phyloP scores from a whole-genome alignment of 1,140 invertebrate genomes.

The Stegodyphus mimosarum region DNA sequence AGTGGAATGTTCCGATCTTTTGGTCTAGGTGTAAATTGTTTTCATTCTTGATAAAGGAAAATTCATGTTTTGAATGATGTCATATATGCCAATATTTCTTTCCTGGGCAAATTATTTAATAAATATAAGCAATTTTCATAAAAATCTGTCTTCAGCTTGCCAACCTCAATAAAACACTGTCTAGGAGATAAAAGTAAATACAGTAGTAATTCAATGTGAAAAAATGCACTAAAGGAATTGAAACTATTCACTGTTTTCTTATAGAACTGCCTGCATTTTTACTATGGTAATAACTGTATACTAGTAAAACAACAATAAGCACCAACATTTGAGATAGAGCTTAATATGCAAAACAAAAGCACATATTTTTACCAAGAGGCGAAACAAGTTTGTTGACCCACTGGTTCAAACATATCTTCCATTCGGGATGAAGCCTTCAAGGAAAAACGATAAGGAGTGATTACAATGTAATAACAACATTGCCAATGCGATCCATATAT shows the following conservation, averaged over 20 bases:
- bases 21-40: too few relatives aligned
- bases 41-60: too few relatives aligned
- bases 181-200: too few relatives aligned
- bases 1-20: too few relatives aligned
- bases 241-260: neutral
- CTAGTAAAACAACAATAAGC: neutral
- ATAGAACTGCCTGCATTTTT: neutral
- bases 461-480: conserved; percentile 6
- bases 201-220: too few relatives aligned
- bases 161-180: too few relatives aligned
- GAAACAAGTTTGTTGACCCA: conserved; percentile 37
- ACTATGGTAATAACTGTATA: neutral
- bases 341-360: conserved; percentile 36
- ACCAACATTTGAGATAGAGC: neutral
- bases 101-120: too few relatives aligned
- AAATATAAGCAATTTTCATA: too few relatives aligned
- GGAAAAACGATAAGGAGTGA: conserved; percentile 53
- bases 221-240: too few relatives aligned
- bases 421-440: conserved; percentile 43
- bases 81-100: too few relatives aligned
- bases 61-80: too few relatives aligned
- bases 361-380: conserved; percentile 57
- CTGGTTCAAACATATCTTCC: conserved; percentile 57
- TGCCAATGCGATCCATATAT: neutral
- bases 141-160: too few relatives aligned